Evolutionary conservation across 2,113 vertebrate species (phyloP), one percentile per base, ranked within the genome.

Genomic region (Poeciliopsis occidentalis): DNA sequence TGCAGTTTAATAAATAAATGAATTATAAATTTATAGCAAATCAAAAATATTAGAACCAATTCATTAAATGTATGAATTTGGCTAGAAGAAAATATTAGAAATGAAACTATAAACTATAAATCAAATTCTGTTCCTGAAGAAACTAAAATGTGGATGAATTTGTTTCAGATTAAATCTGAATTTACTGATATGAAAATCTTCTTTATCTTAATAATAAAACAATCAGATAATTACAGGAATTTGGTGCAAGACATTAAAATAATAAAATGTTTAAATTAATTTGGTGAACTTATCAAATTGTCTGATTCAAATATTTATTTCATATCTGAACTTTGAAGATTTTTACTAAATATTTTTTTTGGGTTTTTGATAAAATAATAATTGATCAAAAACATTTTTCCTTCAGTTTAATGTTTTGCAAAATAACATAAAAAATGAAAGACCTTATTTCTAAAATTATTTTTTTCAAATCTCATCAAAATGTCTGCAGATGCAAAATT

Each of bases 391-490:
- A 24, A 68, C 73, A 78, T 66, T 7, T 75, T 54, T 54, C 65
- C 27, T 12, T 74, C 4, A 70, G n/a, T 79, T 78, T 70, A 80
- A 88, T 82, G 88, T 86, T 88, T 87, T 82, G n/a, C 3, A 17
- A 61, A 24, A 31, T 65, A 90, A 78, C 13, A n/a, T 0, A 82
- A 83, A 64, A 64, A 80, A 77, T 76, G 12, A 57, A 87, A 39
- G 57, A 84, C 83, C 87, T 88, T 0, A 65, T 37, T 64, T 62
- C 74, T 71, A 82, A 73, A 93, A 92, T 89, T 81, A 69, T 51
- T 19, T 51, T 2, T 51, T 51, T 22, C n/a, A 24, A n/a, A 54
- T 10, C 51, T 24, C 19, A 54, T 8, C 24, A 8, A 54, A 54
- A 54, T 19, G 47, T n/a, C 6, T 54, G 22, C 51, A 78, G 64